phyloP scores from a whole-genome alignment of 2,797 vertebrate genomes.

The Chaenodraco wilsoni region DNA sequence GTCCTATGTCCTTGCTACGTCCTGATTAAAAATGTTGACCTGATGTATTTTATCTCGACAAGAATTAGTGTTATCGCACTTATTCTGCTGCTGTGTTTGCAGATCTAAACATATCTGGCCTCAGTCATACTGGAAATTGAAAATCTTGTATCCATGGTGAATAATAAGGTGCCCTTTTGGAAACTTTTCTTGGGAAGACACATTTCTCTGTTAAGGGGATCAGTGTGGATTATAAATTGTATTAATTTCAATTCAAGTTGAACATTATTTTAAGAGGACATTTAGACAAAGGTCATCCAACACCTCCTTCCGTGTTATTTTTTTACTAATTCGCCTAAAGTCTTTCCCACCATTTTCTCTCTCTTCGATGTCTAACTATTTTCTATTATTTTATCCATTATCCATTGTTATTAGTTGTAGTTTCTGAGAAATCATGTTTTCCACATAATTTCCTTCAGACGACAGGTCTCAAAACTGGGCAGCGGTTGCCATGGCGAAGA shows the following conservation, averaged over 20 bases:
- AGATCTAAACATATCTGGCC: slow-evolving; percentile 35
- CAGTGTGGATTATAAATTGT: slow-evolving; percentile 20
- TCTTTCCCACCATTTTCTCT: not conserved
- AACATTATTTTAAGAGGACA: slow-evolving; percentile 26
- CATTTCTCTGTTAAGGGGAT: slow-evolving; percentile 27
- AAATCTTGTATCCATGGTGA: slow-evolving; percentile 13
- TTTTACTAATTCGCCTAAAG: not conserved
- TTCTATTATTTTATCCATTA: too few species aligned
- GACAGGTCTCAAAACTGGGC: not conserved
- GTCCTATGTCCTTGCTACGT: slow-evolving; percentile 78
- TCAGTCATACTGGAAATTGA: slow-evolving; percentile 16
- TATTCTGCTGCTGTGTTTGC: slow-evolving; percentile 28
- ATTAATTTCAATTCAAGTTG: slow-evolving; percentile 26
- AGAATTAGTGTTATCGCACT: slow-evolving; percentile 65
- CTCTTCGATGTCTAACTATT: too few species aligned
- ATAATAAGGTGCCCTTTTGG: slow-evolving; percentile 14
- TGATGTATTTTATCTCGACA: slow-evolving; percentile 65
- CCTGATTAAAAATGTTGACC: slow-evolving; percentile 82
- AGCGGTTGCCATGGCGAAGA: not conserved
- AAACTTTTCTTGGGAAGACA: slow-evolving; percentile 14
- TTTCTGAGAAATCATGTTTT: not conserved
- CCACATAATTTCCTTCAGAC: not conserved
- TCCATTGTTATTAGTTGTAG: too few species aligned
- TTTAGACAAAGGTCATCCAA: not conserved
- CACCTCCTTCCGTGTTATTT: not conserved